Evolutionary conservation across 2,888 invertebrate species (phyloP).

Genomic region (Noctua comes): DNA sequence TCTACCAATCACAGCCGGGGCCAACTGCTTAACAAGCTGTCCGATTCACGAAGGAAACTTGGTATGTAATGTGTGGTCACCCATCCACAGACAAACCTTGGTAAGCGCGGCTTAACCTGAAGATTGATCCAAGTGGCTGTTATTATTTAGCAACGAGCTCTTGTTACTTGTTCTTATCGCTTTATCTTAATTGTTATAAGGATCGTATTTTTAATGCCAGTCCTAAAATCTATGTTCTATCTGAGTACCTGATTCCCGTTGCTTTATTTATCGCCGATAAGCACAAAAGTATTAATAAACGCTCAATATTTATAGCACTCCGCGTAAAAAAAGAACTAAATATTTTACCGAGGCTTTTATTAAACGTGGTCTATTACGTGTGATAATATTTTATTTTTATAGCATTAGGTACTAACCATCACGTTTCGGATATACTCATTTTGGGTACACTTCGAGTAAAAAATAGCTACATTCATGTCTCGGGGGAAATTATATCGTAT

Average conservation of each 20-base stretch:
- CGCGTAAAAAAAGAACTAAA: slow-evolving; percentile 35
- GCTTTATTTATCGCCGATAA: slow-evolving; percentile 7
- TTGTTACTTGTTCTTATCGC: no score
- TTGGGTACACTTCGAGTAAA: slow-evolving; percentile 49
- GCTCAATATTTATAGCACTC: slow-evolving; percentile 21
- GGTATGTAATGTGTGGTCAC: no score
- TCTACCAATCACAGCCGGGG: no score
- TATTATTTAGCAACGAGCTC: no score
- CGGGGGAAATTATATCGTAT: slow-evolving; percentile 76
- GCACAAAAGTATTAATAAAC: slow-evolving; percentile 14
- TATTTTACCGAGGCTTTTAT: slow-evolving; percentile 30
- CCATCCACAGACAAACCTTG: no score
- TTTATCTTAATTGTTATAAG: no score
- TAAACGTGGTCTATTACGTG: slow-evolving; percentile 31
- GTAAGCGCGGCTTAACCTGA: no score
- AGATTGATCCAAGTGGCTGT: no score
- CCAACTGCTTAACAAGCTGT: no score
- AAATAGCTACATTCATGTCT: slow-evolving; percentile 64
- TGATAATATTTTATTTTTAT: slow-evolving; percentile 33
- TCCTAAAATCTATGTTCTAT: slow-evolving; percentile 12
- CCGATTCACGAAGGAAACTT: no score
- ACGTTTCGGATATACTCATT: slow-evolving; percentile 38
- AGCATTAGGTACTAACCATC: slow-evolving; percentile 38
- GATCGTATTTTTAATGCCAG: no score
- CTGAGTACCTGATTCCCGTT: slow-evolving; percentile 5